Base-by-base conservation (phyloP, 2,888 invertebrate genomes). In the Chrysolina haemoptera region DNA sequence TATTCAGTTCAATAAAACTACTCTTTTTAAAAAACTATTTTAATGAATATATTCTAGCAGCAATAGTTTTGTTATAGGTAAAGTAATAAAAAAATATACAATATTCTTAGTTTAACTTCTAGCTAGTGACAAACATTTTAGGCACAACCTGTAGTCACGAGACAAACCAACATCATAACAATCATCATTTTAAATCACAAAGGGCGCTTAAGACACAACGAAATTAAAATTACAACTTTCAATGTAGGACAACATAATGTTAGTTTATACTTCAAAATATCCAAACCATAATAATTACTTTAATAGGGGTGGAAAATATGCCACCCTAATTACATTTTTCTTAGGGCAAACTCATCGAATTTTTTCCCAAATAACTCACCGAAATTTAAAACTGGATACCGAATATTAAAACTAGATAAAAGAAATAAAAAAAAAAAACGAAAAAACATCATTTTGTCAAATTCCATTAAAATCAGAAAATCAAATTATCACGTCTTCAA, bases 51-150 rank as follows among this genome's bases (percentile, higher is more conserved):
- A 66, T 35, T 71, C 74, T 71, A 76, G 63, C 64, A 76, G 67
- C 64, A 62, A 62, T 73, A 67, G 62, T 68, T 71, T 67, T 70
- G 68, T 74, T 35, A 53, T 53, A 27, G 65, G 73, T 74, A 74
- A 59, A 70, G 55, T 67, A 75, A 77, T 75, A 77, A 77, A 77
- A 76, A 77, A 75, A 77, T 77, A 77, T 77, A 76, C 70, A 74
- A 71, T 74, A 73, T 73, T 59, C 68, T 73, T 59, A 76, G 62
- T 73, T 65, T 46, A 68, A 74, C 65, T 40, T 75, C 68, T 70
- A 71, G 46, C 68, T 76, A 76, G 35, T 18, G 66, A 76, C 68
- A 62, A 64, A 40, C 70, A 70, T 70, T 71, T 70, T 75, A 77
- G 77, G 77, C 77, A 77, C 77, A 75, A 75, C 77, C 75, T 71